phyloP scores from a whole-genome alignment of 2,113 vertebrate genomes.

The Gambusia affinis region DNA sequence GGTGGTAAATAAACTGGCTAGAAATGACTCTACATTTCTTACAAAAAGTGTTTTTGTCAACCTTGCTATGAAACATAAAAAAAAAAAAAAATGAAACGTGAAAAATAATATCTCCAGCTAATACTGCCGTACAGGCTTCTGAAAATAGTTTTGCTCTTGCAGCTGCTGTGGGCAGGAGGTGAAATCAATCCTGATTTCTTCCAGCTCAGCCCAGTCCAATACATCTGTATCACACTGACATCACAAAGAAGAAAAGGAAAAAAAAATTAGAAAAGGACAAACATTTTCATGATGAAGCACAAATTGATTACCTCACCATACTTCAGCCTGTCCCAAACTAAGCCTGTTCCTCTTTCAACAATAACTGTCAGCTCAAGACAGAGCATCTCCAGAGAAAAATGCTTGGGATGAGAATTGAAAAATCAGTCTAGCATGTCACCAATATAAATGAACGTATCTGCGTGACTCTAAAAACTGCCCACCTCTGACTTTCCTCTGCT shows the following conservation, averaged over 20 bases:
- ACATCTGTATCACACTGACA: slow-evolving; percentile 3
- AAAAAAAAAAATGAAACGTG: background rate
- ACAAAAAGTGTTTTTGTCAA: background rate
- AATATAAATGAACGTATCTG: slow-evolving; percentile 62
- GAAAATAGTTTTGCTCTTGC: slow-evolving; percentile 2
- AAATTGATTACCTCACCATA: slow-evolving; percentile 50
- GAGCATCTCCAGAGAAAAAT: slow-evolving; percentile 33
- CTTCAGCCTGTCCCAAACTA: slow-evolving; percentile 34
- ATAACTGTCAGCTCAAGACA: slow-evolving; percentile 45
- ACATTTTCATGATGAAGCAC: slow-evolving; percentile 43
- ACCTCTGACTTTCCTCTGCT: slow-evolving; percentile 39
- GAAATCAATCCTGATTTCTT: slow-evolving; percentile 33
- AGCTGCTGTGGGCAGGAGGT: slow-evolving; percentile 14
- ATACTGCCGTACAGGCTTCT: slow-evolving; percentile 7
- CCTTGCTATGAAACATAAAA: background rate
- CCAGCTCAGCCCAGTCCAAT: background rate
- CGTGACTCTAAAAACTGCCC: slow-evolving; percentile 32
- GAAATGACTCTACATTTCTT: background rate
- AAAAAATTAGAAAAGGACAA: slow-evolving; percentile 9
- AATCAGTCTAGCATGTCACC: slow-evolving; percentile 53
- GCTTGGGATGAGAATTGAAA: slow-evolving; percentile 48
- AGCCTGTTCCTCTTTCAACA: slow-evolving; percentile 26
- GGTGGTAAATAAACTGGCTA: background rate
- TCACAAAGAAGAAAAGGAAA: slow-evolving; percentile 12
- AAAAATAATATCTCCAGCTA: slow-evolving; percentile 1